These are phyloP conservation scores for Alectura lathami DNA, from an alignment of 2,113 vertebrate genomes.

Conservation along the genomic window DNA sequence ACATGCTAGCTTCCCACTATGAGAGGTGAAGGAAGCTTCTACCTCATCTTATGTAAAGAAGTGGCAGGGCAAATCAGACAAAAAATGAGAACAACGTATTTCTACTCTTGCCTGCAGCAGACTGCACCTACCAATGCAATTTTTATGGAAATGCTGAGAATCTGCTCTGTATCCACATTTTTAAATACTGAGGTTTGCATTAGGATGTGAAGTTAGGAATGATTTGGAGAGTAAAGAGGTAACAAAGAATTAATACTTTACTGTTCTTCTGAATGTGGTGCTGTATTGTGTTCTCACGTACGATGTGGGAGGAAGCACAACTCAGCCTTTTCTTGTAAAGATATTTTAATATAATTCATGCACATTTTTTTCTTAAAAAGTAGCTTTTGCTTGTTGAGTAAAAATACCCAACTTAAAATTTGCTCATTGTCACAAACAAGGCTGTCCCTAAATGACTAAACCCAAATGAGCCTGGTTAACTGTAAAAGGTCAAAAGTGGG, in stretches of 20 bases:
- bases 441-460: not conserved
- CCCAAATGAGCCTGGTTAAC: not conserved
- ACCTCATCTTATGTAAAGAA: not conserved
- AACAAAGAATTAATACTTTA: not conserved
- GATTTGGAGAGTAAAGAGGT: not conserved
- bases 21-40: not conserved
- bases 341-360: not conserved
- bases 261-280: not conserved
- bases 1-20: not conserved
- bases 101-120: constrained; percentile 1
- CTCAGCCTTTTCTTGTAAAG: not conserved
- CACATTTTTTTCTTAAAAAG: not conserved
- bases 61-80: not conserved
- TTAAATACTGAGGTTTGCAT: not conserved
- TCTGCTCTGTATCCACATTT: not conserved
- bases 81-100: not conserved
- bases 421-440: not conserved
- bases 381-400: not conserved
- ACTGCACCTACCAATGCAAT: not conserved
- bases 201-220: not conserved
- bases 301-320: not conserved
- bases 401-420: not conserved
- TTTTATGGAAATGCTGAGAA: constrained; percentile 6
- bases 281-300: not conserved
- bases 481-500: not conserved